phyloP scores from a whole-genome alignment of 2,888 invertebrate species.

The Spicauda simplicius region DNA sequence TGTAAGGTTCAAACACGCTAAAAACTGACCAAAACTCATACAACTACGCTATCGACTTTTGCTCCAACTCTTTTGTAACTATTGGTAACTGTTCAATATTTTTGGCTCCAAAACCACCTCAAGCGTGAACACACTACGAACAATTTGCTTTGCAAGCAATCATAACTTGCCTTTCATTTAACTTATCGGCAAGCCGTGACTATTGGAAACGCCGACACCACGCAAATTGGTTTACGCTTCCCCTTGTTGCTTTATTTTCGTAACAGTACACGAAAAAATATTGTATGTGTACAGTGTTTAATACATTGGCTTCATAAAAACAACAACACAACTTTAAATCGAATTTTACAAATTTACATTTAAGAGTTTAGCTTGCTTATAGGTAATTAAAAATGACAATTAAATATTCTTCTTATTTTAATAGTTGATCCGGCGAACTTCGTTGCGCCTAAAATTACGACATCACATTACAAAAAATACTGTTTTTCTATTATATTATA shows the following conservation, averaged over 20 bases:
- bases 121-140: constrained; percentile 7
- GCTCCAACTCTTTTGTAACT: not conserved
- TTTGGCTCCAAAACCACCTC: constrained; percentile 1
- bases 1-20: no score
- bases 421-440: no score
- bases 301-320: no score
- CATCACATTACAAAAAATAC: no score
- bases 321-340: no score
- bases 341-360: no score
- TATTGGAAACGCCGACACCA: constrained; percentile 21
- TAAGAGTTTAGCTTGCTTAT: no score
- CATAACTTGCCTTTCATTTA: constrained; percentile 33
- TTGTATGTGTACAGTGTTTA: no score
- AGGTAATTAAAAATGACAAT: no score
- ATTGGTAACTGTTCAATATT: constrained; percentile 18
- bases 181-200: constrained; percentile 23
- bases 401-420: no score
- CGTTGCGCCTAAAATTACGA: no score
- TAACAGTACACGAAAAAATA: constrained; percentile 1
- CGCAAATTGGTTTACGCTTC: constrained; percentile 41
- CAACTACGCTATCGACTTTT: not conserved
- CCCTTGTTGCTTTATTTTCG: constrained; percentile 37
- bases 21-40: not conserved
- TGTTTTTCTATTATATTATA: no score
- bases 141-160: constrained; percentile 18